phyloP scores from a whole-genome alignment of 1,140 invertebrate genomes.

The Drosophila tropicalis region DNA sequence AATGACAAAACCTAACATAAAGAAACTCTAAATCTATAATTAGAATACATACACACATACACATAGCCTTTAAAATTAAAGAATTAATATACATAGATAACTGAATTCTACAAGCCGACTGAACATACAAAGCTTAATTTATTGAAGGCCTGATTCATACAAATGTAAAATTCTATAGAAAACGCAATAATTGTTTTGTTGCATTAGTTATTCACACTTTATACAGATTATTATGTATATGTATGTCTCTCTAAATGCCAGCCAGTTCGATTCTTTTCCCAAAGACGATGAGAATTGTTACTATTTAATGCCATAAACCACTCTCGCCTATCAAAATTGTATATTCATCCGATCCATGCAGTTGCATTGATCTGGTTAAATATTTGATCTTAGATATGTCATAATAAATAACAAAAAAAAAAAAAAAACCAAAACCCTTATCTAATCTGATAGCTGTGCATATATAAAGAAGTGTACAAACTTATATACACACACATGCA shows the following conservation, averaged over 20 bases:
- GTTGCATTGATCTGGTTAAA: neutral
- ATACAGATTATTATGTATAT: neutral
- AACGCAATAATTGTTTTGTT: neutral
- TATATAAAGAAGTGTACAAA: constrained; percentile 14
- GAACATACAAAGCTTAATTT: no score
- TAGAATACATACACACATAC: neutral
- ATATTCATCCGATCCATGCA: neutral
- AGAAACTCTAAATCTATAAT: neutral
- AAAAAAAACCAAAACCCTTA: neutral
- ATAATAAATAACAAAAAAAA: neutral
- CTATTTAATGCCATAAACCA: no score
- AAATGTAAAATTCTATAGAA: neutral
- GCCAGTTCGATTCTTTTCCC: no score
- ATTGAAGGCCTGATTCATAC: no score
- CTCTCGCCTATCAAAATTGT: no score
- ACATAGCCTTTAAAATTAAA: neutral
- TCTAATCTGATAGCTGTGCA: constrained; percentile 14
- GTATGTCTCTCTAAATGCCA: neutral
- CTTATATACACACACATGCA: constrained; percentile 29
- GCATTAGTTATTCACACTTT: neutral
- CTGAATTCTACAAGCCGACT: neutral
- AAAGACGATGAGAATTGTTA: no score
- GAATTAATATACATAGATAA: neutral
- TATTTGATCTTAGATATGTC: constrained; percentile 10
- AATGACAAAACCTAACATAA: neutral